Base-by-base conservation (phyloP, 1,140 invertebrate genomes). In the Ephestia elutella region DNA sequence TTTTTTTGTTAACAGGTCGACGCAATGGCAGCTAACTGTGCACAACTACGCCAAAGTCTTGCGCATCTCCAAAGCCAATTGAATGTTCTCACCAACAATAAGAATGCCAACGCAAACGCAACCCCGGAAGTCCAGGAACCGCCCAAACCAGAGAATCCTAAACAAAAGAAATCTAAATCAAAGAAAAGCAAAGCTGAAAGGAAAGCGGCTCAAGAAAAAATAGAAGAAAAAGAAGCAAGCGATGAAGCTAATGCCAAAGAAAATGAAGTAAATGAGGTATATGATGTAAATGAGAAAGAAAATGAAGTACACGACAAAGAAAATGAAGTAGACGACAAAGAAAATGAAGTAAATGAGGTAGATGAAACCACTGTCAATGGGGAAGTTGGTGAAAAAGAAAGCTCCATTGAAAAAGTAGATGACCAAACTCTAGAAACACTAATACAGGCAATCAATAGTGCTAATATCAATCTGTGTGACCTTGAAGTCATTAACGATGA, bases 21-120 rank as follows among this genome's bases (percentile, higher is more conserved):
- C 57, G 82, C 89, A 17, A 91, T 92, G 87, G 86, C 90, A 0
- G 89, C 90, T 1, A 91, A 92, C 60, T 92, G 91, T 61, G 89
- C 89, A 8, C 89, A 92, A 60, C 73, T 93, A 4, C 90, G 91
- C 56, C 89, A 92, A 59, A 91, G 90, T 57, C 76, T 92, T 19
- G 89, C 90, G 2, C 90, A 92, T 63, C 69, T 92, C 17, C 91
- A 92, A 63, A 90, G 74, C 20, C 90, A 91, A 76, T 71, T 91
- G 54, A 90, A 91, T 57, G 75, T 82, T 2, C 64, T 91, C 2
- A 83, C 77, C 9, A 83, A 66, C 38, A 72, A 80, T 20, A 70
- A 71, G 19, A 54, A 70, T 56, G 51, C 60, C 9, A 44, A 15
- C 5, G n/a, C 38, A 32, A 72, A 79, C 20, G 54, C 60, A 11